Conservation (phyloP, 2,888 invertebrate species). For the Nymphalis urticae region DNA sequence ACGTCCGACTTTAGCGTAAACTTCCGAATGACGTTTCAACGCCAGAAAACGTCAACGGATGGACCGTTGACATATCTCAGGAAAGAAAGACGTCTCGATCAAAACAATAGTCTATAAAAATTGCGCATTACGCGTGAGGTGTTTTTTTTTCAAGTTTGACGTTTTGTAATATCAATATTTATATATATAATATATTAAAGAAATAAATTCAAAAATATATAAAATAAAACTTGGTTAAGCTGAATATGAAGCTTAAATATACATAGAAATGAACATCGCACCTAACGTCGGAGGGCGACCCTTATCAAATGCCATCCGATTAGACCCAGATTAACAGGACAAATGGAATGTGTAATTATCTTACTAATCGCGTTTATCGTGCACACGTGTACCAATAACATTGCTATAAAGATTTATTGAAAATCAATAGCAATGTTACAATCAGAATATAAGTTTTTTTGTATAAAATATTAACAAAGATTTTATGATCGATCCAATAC, state of each 20-base stretch:
- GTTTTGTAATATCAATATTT: neutral
- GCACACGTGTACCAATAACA: slow-evolving; percentile 35
- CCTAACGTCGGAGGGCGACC: slow-evolving; percentile 56
- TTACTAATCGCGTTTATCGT: slow-evolving; percentile 60
- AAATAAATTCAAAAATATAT: neutral
- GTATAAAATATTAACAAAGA: too few relatives aligned
- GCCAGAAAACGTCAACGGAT: too few relatives aligned
- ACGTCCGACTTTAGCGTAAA: too few relatives aligned
- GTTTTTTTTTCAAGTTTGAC: too few relatives aligned
- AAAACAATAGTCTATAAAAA: too few relatives aligned
- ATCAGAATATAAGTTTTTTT: neutral
- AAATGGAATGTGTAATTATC: slow-evolving; percentile 80
- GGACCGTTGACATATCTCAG: too few relatives aligned
- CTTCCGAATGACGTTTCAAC: too few relatives aligned
- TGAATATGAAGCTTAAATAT: slow-evolving; percentile 15
- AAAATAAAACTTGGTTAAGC: slow-evolving; percentile 16
- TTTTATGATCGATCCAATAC: too few relatives aligned
- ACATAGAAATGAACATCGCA: slow-evolving; percentile 38
- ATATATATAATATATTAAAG: neutral
- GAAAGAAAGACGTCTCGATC: too few relatives aligned
- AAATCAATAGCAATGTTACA: slow-evolving; percentile 1
- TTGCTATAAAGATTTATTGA: slow-evolving; percentile 14
- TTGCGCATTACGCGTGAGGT: too few relatives aligned
- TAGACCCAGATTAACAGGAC: slow-evolving; percentile 71
- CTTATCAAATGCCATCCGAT: slow-evolving; percentile 73